Conservation (phyloP, 2,797 vertebrate species). For the Neolamprologus multifasciatus region DNA sequence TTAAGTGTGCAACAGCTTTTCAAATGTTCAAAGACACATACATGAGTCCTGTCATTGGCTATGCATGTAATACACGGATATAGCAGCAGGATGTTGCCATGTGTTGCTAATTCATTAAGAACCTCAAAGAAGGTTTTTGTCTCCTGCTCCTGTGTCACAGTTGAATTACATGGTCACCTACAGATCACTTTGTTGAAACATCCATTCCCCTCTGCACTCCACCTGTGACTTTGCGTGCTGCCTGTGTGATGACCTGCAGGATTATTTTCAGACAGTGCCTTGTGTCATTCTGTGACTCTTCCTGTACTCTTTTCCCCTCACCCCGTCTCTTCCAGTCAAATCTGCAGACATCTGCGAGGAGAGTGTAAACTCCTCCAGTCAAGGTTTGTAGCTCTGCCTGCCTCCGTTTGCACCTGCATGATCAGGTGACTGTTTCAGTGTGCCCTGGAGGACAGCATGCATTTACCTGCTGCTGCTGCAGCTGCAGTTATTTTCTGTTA, state of each 20-base stretch:
- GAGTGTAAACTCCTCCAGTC: constrained; percentile 66
- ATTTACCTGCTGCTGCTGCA: background rate
- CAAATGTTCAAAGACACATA: background rate
- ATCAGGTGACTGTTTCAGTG: background rate
- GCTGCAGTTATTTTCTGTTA: background rate
- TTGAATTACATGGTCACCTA: constrained; percentile 18
- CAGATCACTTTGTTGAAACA: background rate
- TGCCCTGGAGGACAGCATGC: constrained; percentile 37
- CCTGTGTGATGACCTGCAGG: constrained; percentile 1
- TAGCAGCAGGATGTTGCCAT: constrained; percentile 10
- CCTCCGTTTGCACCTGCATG: constrained; percentile 37
- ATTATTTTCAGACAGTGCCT: background rate
- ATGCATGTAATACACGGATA: constrained; percentile 18
- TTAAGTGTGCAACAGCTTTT: background rate
- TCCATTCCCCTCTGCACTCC: constrained; percentile 46
- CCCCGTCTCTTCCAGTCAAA: constrained; percentile 68
- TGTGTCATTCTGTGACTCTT: background rate
- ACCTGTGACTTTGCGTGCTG: constrained; percentile 9
- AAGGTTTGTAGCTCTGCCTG: constrained; percentile 67
- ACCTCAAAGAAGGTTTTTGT: background rate
- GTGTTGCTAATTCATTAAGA: background rate
- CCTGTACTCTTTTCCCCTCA: constrained; percentile 16
- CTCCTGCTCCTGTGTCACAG: constrained; percentile 14
- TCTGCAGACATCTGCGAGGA: constrained; percentile 70
- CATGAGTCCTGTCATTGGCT: background rate